Conservation (phyloP, 1,140 invertebrate species). For the Nymphalis io region DNA sequence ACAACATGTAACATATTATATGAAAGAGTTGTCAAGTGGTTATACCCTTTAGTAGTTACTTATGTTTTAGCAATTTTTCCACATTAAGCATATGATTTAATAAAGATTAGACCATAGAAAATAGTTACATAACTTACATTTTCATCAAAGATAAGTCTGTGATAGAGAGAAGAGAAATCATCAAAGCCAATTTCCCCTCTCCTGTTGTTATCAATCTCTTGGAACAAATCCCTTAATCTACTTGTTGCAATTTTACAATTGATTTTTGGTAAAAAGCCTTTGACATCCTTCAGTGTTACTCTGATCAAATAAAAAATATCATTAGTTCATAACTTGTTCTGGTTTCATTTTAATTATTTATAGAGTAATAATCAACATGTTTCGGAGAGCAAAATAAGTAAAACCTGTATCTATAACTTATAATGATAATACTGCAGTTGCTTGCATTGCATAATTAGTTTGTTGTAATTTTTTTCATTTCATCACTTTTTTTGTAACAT, state of each 20-base stretch:
- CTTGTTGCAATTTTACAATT: conserved; percentile 95
- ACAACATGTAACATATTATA: too few relatives aligned
- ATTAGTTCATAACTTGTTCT: not conserved
- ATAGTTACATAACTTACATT: conserved; percentile 80
- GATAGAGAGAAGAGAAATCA: conserved; percentile 93
- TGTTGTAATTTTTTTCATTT: too few relatives aligned
- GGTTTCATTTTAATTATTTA: too few relatives aligned
- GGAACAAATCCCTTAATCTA: conserved; percentile 90
- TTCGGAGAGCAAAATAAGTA: too few relatives aligned
- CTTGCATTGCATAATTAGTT: too few relatives aligned
- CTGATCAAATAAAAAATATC: conserved; percentile 70
- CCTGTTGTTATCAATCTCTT: conserved; percentile 90
- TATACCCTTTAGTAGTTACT: too few relatives aligned
- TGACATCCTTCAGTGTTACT: conserved; percentile 94
- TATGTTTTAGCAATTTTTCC: too few relatives aligned
- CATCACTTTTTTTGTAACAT: too few relatives aligned
- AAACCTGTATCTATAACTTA: too few relatives aligned
- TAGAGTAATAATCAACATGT: too few relatives aligned
- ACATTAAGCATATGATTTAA: not conserved
- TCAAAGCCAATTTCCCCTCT: conserved; percentile 94
- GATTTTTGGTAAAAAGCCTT: conserved; percentile 93
- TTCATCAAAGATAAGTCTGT: conserved; percentile 91
- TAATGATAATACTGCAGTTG: too few relatives aligned
- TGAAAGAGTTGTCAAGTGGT: too few relatives aligned
- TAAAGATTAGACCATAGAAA: not conserved